Conservation (phyloP, 23 tunicate genomes). For the Phallusia fumigata region DNA sequence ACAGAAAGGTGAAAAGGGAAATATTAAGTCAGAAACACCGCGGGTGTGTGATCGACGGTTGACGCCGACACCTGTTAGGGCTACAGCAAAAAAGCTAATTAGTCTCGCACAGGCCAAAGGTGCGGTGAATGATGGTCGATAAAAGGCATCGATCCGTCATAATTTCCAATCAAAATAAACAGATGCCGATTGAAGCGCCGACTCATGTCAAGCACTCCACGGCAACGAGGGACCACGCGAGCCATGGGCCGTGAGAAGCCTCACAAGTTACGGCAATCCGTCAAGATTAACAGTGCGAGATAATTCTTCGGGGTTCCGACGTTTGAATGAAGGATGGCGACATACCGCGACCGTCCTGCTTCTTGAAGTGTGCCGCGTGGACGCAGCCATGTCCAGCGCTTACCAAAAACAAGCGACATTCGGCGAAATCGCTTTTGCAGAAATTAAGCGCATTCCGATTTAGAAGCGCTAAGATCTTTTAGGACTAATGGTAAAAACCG, state of each 20-base stretch:
- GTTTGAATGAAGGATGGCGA: slow-evolving; percentile 9
- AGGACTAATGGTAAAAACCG: no score
- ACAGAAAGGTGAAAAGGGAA: neutral
- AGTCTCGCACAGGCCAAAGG: neutral
- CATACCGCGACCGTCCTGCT: neutral
- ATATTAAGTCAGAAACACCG: neutral
- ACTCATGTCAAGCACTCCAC: neutral
- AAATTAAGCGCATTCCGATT: no score
- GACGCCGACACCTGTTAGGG: neutral
- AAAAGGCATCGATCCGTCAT: neutral
- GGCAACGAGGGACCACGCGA: neutral
- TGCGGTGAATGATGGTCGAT: neutral
- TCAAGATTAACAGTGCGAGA: slow-evolving; percentile 6
- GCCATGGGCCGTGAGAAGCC: neutral
- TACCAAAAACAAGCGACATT: no score
- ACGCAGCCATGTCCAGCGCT: no score
- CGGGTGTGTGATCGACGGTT: neutral
- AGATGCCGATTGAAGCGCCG: neutral
- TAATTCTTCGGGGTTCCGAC: slow-evolving; percentile 2
- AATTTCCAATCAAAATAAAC: slow-evolving; percentile 13
- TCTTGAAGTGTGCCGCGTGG: no score
- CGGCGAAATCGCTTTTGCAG: no score
- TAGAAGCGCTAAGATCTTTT: no score
- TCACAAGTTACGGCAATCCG: neutral
- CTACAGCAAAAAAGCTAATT: neutral